Conservation (phyloP, 2,113 vertebrate genomes). For the Anhinga anhinga region DNA sequence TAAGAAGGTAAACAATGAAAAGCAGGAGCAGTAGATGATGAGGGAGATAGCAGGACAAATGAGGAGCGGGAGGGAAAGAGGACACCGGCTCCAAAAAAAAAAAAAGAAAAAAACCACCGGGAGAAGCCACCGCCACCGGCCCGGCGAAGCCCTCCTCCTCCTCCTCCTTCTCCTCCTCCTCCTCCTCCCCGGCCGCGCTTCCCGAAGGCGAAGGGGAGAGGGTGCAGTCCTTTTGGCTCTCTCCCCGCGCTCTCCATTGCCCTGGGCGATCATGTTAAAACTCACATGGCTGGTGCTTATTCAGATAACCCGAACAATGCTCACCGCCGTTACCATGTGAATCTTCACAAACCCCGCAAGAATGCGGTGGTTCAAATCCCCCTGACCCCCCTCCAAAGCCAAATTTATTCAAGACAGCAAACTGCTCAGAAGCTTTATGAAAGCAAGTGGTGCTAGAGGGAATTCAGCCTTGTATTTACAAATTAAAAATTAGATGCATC, state of each 20-base stretch:
- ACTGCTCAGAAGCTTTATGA: constrained; percentile 83
- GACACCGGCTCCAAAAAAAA: constrained; percentile 75
- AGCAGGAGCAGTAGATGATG: constrained; percentile 83
- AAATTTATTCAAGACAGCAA: constrained; percentile 93
- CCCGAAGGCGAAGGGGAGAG: constrained; percentile 66
- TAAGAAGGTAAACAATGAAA: constrained; percentile 99
- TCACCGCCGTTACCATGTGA: constrained; percentile 95
- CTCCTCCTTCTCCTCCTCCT: background rate
- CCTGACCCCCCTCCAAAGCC: constrained; percentile 81
- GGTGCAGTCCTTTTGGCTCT: constrained; percentile 81
- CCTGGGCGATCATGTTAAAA: constrained; percentile 91
- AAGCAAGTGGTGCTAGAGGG: constrained; percentile 77
- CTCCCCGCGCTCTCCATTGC: constrained; percentile 81
- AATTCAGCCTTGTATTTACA: constrained; percentile 80
- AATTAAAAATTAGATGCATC: constrained; percentile 80
- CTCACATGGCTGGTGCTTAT: constrained; percentile 92
- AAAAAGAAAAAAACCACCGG: background rate
- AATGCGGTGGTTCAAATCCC: constrained; percentile 97
- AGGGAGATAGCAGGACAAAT: constrained; percentile 90
- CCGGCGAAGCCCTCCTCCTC: background rate
- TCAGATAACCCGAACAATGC: constrained; percentile 95
- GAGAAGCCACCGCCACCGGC: background rate
- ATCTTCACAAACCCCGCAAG: constrained; percentile 94
- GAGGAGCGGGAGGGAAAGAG: constrained; percentile 83
- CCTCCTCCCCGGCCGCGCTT: background rate